Evolutionary conservation across 2,797 vertebrate genomes (phyloP).

Genomic region (Neomorphus geoffroyi): DNA sequence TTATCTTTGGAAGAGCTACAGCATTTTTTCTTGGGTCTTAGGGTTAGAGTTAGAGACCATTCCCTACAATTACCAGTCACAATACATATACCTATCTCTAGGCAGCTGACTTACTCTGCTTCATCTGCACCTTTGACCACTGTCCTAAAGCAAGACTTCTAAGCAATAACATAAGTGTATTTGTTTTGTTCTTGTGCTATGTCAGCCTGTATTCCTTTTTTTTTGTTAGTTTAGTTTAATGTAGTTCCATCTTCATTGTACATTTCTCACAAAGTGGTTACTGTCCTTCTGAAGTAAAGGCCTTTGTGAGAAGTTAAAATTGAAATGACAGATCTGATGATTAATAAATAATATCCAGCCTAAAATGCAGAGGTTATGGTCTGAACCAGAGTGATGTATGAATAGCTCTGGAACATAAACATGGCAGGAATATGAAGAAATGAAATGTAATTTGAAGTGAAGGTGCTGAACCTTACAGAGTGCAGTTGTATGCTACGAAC

Average conservation of each 20-base stretch:
- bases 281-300: not conserved
- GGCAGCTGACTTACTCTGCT: not conserved
- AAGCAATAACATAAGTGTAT: not conserved
- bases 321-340: accelerated
- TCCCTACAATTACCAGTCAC: not conserved
- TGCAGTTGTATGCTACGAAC: not conserved
- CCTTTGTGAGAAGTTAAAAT: not conserved
- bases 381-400: not conserved
- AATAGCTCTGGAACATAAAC: not conserved
- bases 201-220: not conserved
- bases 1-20: not conserved
- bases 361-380: not conserved
- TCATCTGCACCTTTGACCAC: not conserved
- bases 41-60: not conserved
- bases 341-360: not conserved
- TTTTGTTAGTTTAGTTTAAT: too few species aligned
- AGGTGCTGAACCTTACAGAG: not conserved
- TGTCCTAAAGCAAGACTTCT: not conserved
- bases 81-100: accelerated
- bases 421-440: not conserved
- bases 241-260: not conserved
- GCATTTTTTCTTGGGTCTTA: not conserved
- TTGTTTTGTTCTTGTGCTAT: not conserved
- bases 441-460: not conserved
- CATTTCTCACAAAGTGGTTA: not conserved